A percentile compares a stretch with the other conserved stretches of the same genome.
Evolutionary conservation across 2,113 vertebrate species (phyloP).

Genomic region (Empidonax traillii): DNA sequence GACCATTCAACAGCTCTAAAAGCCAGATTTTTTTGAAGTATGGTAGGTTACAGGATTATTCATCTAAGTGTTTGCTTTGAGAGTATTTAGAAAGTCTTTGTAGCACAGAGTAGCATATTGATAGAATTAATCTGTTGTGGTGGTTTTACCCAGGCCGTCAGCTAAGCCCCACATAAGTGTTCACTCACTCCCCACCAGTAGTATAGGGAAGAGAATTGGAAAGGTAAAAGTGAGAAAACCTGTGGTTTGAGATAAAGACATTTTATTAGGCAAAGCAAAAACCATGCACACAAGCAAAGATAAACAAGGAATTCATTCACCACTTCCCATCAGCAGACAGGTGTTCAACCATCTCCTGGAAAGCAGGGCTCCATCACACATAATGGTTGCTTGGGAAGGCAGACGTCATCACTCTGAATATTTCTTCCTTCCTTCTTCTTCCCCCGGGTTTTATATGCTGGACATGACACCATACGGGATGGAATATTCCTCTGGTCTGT

Average conservation of each 20-base stretch:
- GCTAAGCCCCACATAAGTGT: not conserved
- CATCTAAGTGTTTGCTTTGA: not conserved
- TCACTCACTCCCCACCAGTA: not conserved
- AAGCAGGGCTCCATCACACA: rapidly evolving
- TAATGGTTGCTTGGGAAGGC: not conserved
- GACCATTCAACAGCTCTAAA: not conserved
- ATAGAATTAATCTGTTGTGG: not conserved
- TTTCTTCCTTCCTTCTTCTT: not conserved
- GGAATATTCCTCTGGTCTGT: not conserved
- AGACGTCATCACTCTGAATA: not conserved
- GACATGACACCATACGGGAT: too few species aligned
- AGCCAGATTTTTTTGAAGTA: not conserved
- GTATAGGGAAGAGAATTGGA: not conserved
- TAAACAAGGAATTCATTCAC: not conserved
- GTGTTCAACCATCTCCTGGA: not conserved
- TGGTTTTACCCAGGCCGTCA: not conserved
- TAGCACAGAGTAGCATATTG: not conserved
- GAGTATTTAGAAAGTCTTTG: not conserved
- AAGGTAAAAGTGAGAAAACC: not conserved
- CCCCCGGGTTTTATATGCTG: not conserved
- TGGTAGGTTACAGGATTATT: not conserved
- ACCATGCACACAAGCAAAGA: not conserved
- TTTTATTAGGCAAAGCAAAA: not conserved
- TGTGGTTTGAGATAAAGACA: not conserved
- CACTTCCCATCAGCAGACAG: not conserved